Base-by-base conservation (phyloP, 1,140 invertebrate species). In the Bombus waltoni region DNA sequence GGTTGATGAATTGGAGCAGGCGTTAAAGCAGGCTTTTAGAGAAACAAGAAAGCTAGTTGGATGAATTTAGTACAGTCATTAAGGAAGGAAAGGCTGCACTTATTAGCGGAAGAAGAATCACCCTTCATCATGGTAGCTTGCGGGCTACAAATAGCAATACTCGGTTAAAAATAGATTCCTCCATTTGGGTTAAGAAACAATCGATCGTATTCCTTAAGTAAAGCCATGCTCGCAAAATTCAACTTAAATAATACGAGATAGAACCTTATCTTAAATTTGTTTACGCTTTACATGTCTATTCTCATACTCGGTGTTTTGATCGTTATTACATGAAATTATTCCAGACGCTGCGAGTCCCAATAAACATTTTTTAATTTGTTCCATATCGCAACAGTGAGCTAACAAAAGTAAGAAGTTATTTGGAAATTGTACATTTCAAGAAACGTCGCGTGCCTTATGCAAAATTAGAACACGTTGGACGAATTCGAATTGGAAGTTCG, bases 71-170 rank as follows among this genome's bases (percentile, higher is more conserved):
- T 32, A 35, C 57, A 6, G 57, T 28, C 57, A 78, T 78, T 78
- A 78, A 78, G 75, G 75, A 65, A 65, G 59, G 59, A 32, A 78
- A 59, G 75, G 75, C 75, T 53, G 75, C 75, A 65, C 75, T 78
- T 78, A 78, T 78, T 78, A 78, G 59, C 57, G 75, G 59, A 78
- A 78, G 75, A 78, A 78, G 75, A 65, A 78, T 78, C 75, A 59
- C 57, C 75, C 75, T 78, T 78, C 75, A 65, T 78, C 75, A 65
- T 65, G 75, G 38, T 38, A 78, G 18, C 28, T 62, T 57, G 38
- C 25, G 28, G 25, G 35, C 28, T 40, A 65, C 35, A 78, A 78
- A 78, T 78, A 65, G 57, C 75, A 35, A 75, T 11, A 53, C 44
- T 28, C 18, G 28, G 28, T 78, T 78, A 78, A 78, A 65, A 65